A percentile compares a stretch with the other conserved stretches of the same genome.
phyloP scores from a whole-genome alignment of 2,113 vertebrate genomes.

The Numenius arquata region DNA sequence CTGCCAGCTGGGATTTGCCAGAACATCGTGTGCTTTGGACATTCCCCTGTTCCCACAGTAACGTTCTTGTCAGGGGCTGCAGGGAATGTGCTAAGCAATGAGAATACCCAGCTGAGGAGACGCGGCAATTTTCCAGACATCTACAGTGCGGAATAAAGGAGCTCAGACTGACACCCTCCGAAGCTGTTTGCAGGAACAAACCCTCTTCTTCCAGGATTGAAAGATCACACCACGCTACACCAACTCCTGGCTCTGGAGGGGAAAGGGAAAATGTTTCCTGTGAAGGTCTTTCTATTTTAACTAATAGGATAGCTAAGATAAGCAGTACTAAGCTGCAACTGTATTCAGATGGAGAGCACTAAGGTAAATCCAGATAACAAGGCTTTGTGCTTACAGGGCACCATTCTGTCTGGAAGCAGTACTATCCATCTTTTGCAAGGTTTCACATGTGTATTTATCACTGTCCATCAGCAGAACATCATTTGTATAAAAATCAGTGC shows the following conservation, averaged over 20 bases:
- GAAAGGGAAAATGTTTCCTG: not conserved
- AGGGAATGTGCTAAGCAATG: conserved; percentile 51
- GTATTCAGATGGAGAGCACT: not conserved
- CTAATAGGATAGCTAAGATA: not conserved
- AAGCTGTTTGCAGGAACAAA: conserved; percentile 1
- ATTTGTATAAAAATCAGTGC: not conserved
- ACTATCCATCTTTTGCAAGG: not conserved
- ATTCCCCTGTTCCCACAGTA: conserved; percentile 59
- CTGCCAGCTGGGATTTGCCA: conserved; percentile 62
- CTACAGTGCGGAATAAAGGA: not conserved
- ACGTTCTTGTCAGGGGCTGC: not conserved
- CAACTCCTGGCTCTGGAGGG: not conserved
- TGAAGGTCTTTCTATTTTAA: not conserved
- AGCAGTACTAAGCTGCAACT: not conserved
- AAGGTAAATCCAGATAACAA: not conserved
- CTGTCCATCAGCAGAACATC: not conserved
- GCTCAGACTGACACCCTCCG: not conserved
- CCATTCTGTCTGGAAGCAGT: not conserved
- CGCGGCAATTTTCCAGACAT: not conserved
- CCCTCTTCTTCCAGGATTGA: not conserved
- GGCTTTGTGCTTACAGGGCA: not conserved
- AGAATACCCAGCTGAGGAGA: conserved; percentile 53
- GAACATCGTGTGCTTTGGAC: conserved; percentile 60
- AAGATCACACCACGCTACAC: not conserved
- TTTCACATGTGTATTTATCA: not conserved